Base-by-base conservation (phyloP, 2,888 invertebrate species). In the Cryptocephalus moraei region DNA sequence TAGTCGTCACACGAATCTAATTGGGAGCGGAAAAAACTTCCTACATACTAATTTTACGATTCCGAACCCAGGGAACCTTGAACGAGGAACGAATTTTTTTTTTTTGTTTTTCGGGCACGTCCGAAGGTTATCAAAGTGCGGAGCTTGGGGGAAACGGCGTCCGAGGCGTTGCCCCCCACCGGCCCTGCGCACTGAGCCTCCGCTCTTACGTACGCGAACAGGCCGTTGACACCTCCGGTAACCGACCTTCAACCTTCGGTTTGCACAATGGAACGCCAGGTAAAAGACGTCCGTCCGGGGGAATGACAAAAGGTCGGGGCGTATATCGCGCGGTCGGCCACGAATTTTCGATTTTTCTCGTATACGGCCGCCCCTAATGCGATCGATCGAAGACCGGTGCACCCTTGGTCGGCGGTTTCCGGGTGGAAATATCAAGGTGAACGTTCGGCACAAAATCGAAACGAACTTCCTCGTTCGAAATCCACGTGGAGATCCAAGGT, bases 181-280 rank as follows among this genome's bases (percentile, higher is more conserved):
- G 12, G 12, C 22, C 48, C 53, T 51, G 47, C 40, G 14, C 48
- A n/a, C 41, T 49, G 47, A 52, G 52, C 49, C 52, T 12, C 57
- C 56, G 53, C 54, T 56, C 55, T 51, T 53, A 52, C 51, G 54
- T 60, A 51, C 59, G 60, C 60, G 61, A 60, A 60, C 61, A 61
- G 69, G 67, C 62, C 69, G 63, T 69, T 71, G 68, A 69, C 71
- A 68, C 36, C 65, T 61, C 57, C 53, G 49, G 53, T 64, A 66
- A 68, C 69, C 70, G 69, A 66, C 70, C 70, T 70, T 70, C 69
- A 69, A 70, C 70, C 67, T n/a, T 67, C 62, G 57, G 65, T 57
- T 54, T 63, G 53, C 52, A 53, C 53, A 63, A 58, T 56, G 58
- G 58, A 57, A 50, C 54, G 45, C 56, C 62, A 64, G 64, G 63